These are phyloP conservation scores for Pan paniscus DNA, from an alignment of 2,113 vertebrate genomes.

Conservation along the genomic window DNA sequence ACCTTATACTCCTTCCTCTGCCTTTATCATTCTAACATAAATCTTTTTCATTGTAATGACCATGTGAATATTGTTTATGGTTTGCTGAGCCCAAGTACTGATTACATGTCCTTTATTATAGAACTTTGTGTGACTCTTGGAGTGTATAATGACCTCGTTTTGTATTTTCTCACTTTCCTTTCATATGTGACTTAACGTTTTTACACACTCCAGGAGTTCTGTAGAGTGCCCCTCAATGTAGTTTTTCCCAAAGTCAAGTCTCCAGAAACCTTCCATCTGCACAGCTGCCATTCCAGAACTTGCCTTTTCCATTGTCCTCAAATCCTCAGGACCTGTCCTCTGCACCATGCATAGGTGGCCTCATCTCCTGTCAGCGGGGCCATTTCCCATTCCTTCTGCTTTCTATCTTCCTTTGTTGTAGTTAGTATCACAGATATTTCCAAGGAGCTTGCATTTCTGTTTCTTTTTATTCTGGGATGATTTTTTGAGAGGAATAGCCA, in stretches of 20 bases:
- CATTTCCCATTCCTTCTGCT: neutral
- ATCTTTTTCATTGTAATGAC: neutral
- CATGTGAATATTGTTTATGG: neutral
- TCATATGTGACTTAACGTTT: neutral
- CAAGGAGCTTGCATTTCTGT: neutral
- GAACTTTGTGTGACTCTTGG: neutral
- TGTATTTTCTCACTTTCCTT: neutral
- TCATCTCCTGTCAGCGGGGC: neutral
- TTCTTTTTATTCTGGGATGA: neutral
- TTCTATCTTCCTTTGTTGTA: neutral
- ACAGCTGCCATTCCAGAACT: neutral
- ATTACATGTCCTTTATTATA: neutral
- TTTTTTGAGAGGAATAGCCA: neutral
- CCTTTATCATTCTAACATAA: neutral
- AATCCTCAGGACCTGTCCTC: neutral
- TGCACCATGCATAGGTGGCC: neutral
- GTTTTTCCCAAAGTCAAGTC: neutral
- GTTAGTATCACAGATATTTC: neutral
- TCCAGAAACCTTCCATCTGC: rapidly evolving
- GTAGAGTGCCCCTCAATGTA: neutral
- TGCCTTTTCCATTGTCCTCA: too few relatives aligned
- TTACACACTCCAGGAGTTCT: neutral
- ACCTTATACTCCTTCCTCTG: neutral
- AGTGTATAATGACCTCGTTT: neutral
- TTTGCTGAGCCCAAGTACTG: neutral